Percentiles rank a stretch among this genome's conserved stretches.
phyloP scores from a whole-genome alignment of 1,140 invertebrate genomes.

The Drosophila orosa region DNA sequence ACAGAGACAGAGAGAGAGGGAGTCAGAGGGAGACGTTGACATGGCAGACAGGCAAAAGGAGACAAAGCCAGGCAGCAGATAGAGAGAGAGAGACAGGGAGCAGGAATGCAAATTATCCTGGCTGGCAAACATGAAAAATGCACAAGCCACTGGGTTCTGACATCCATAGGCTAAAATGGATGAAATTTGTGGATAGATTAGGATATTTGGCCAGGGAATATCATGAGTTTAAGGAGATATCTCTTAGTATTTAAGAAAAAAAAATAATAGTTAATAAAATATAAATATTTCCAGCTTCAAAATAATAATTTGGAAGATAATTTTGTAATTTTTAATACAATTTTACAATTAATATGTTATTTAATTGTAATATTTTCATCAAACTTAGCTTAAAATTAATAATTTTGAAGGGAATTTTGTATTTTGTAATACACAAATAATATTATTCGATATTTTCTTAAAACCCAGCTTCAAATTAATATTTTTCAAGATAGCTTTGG shows the following conservation, averaged over 20 bases:
- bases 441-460: too few species aligned
- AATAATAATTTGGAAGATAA: background rate
- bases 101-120: slow-evolving; percentile 74
- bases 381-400: fast-evolving
- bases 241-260: background rate
- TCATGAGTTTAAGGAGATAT: background rate
- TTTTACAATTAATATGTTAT: too few species aligned
- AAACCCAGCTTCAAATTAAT: too few species aligned
- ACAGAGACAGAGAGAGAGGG: background rate
- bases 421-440: background rate
- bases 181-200: slow-evolving; percentile 15
- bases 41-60: slow-evolving; percentile 43
- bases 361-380: too few species aligned
- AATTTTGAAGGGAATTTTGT: background rate
- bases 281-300: background rate
- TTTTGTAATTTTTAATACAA: background rate
- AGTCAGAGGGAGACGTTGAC: slow-evolving; percentile 9
- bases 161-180: slow-evolving; percentile 16
- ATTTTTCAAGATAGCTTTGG: too few species aligned
- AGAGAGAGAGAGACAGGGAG: slow-evolving; percentile 10
- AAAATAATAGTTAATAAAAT: background rate
- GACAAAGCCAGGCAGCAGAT: slow-evolving; percentile 10
- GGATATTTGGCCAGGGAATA: background rate
- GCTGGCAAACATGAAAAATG: slow-evolving; percentile 56
- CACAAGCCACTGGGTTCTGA: slow-evolving; percentile 17